Conservation (phyloP, 2,888 invertebrate species). For the Slavum lentiscoides region DNA sequence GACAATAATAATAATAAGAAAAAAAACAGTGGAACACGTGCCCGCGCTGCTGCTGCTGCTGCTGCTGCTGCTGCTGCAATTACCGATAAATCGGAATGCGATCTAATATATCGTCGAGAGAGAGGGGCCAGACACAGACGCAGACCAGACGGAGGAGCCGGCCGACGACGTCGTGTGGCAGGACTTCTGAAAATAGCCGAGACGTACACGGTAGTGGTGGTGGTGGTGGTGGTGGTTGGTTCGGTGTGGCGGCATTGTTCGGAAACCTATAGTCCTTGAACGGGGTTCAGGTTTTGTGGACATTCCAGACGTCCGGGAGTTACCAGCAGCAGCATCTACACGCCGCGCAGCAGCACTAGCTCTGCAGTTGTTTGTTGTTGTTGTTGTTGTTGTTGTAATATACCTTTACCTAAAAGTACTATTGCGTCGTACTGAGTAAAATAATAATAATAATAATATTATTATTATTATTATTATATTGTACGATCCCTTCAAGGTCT, state of each 20-base stretch:
- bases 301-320: conserved; percentile 52
- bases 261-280: conserved; percentile 51
- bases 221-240: too few species aligned
- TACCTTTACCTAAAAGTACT: conserved; percentile 33
- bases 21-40: too few species aligned
- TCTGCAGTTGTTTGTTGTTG: background rate
- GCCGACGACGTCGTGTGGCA: background rate
- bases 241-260: conserved; percentile 24
- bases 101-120: background rate
- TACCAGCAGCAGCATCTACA: too few species aligned
- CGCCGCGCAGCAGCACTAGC: too few species aligned
- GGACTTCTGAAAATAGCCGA: conserved; percentile 47
- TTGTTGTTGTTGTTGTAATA: background rate
- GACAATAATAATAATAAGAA: too few species aligned
- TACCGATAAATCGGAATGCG: conserved; percentile 51
- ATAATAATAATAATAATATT: too few species aligned
- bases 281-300: conserved; percentile 53
- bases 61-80: background rate
- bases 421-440: background rate
- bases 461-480: too few species aligned
- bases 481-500: conserved; percentile 51
- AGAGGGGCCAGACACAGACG: too few species aligned
- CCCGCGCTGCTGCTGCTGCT: background rate
- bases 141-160: too few species aligned
- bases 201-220: background rate